Evolutionary conservation across 1,140 invertebrate genomes (phyloP), one percentile per base, ranked within the genome.

Genomic region (Bombyx mandarina): DNA sequence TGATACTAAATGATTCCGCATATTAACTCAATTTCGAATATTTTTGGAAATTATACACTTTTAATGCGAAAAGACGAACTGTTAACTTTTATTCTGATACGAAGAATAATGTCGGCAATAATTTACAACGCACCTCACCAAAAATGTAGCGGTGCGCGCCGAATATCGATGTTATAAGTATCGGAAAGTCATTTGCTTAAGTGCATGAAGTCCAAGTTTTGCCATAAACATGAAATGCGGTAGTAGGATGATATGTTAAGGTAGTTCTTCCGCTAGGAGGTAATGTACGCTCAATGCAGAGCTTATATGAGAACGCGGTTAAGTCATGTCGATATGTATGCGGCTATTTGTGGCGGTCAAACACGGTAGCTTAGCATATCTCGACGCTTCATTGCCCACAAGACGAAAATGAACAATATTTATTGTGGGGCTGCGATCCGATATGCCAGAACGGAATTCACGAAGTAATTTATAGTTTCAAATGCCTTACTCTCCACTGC

Each of bases 151-250:
- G 65, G 68, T 75, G 75, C 75, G 69, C 64, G 64, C 69, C 67
- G 73, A 69, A 69, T 77, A 83, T 67, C 60, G 70, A 75, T 73
- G 69, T 79, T 81, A 73, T 75, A 82, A 83, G 78, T 86, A 84
- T 86, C 75, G 78, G 73, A 82, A 86, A 86, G 61, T 79, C 79
- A 86, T 86, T 86, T 84, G 69, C 75, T 66, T 86, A 79, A 86
- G 81, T 84, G 77, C 81, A 84, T 75, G 74, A 73, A 82, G 72
- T 77, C 75, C 71, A 86, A 86, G 76, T 86, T 86, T 81, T 74
- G 69, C 76, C 72, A 82, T 86, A 83, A 86, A 83, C 80, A 83
- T 82, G 78, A 83, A 82, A 79, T 77, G 82, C 73, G 76, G 67
- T 78, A 69, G 70, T 70, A 78, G 76, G 79, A 79, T 86, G 80